Evolutionary conservation across 2,113 vertebrate species (phyloP).

Genomic region (Ochotona princeps): DNA sequence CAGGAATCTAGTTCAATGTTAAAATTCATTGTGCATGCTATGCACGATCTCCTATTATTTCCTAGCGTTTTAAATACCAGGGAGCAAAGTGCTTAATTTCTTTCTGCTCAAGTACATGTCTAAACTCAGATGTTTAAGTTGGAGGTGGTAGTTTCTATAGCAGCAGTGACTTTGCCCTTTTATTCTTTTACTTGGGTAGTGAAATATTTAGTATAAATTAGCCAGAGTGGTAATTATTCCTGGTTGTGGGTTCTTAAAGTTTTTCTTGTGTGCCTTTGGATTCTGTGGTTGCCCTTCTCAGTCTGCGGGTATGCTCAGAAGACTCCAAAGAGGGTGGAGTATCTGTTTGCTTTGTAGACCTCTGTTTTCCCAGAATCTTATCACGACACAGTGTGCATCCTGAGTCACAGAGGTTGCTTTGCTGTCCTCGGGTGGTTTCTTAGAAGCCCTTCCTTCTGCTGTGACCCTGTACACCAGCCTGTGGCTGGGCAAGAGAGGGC

Average conservation of each 20-base stretch:
- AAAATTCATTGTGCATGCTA: not conserved
- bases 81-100: conserved; percentile 54
- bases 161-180: conserved; percentile 47
- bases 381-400: too few relatives aligned
- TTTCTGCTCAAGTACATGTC: conserved; percentile 50
- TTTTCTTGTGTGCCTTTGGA: not conserved
- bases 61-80: conserved; percentile 23
- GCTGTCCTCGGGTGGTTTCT: not conserved
- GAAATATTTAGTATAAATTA: conserved; percentile 51
- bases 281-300: not conserved
- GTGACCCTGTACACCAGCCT: not conserved
- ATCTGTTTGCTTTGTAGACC: not conserved
- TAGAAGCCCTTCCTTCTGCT: not conserved
- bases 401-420: not conserved
- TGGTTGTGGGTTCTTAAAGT: conserved; percentile 10
- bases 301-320: not conserved
- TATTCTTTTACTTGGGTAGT: conserved; percentile 48
- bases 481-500: not conserved
- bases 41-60: not conserved
- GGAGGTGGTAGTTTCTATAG: conserved; percentile 55
- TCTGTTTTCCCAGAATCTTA: not conserved
- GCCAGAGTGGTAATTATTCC: conserved; percentile 18
- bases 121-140: conserved; percentile 51
- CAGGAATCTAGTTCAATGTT: conserved; percentile 49
- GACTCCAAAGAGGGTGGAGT: not conserved